A percentile compares a stretch with the other conserved stretches of the same genome.
These are phyloP conservation scores for Anadara kagoshimensis DNA, from an alignment of 1,140 invertebrate genomes.

Conservation along the genomic window DNA sequence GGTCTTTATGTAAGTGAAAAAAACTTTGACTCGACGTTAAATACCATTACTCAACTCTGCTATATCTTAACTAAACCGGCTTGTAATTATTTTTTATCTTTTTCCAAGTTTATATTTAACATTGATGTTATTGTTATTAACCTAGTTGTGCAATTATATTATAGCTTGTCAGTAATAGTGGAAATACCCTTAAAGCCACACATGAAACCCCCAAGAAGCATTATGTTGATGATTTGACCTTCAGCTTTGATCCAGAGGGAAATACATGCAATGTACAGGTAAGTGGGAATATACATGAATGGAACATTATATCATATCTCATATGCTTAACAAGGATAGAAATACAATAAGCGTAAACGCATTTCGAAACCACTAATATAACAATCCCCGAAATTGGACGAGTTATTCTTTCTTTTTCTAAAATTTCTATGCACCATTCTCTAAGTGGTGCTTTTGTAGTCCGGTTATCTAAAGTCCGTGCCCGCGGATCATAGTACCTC, in stretches of 20 bases:
- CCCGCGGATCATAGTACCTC: too few relatives aligned
- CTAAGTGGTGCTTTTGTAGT: too few relatives aligned
- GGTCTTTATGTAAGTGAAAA: too few relatives aligned
- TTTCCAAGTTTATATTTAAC: too few relatives aligned
- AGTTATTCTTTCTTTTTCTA: not conserved
- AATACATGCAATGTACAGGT: conserved; percentile 70
- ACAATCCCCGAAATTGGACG: not conserved
- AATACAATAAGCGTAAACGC: not conserved
- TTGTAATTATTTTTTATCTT: too few relatives aligned
- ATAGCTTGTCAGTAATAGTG: conserved; percentile 8
- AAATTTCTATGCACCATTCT: not conserved
- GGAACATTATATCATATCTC: not conserved
- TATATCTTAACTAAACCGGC: too few relatives aligned
- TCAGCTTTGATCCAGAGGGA: conserved; percentile 59
- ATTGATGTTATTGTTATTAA: too few relatives aligned
- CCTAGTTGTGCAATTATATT: conserved; percentile 1
- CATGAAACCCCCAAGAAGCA: conserved; percentile 72
- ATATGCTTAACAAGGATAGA: not conserved
- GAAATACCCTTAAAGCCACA: conserved; percentile 58
- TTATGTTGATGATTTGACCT: conserved; percentile 73
- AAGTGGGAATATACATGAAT: conserved; percentile 14
- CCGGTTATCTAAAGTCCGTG: too few relatives aligned
- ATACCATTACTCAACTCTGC: too few relatives aligned
- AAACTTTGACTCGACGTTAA: too few relatives aligned
- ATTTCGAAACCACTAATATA: not conserved